Base-by-base conservation (phyloP, 2,797 vertebrate species). In the Leptatherina wallacei region DNA sequence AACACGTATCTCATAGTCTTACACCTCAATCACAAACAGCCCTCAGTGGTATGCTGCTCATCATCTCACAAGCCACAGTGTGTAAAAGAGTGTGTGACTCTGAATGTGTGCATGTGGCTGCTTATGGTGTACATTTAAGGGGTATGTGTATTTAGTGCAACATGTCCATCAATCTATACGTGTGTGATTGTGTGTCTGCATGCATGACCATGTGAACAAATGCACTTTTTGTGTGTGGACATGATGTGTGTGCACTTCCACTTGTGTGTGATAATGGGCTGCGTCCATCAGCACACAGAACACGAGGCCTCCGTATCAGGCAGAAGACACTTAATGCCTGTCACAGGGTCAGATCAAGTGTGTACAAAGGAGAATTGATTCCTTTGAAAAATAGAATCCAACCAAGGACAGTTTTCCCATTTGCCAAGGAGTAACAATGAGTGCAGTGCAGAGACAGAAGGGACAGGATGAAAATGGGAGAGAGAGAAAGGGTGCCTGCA, bases 291-390 rank as follows among this genome's bases (percentile, higher is more conserved):
- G 88, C 85, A 86, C 89, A 87, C 87, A 78, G 83, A 90, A 72
- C 82, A 90, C 81, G 75, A 79, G 89, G 69, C 82, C 74, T 81
- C 81, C 78, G 86, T 78, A 83, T 90, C 76, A 83, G 76, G 92
- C 93, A 93, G 93, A 92, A 93, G 88, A 87, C 90, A 91, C 91
- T 95, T 94, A 95, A 93, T 93, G 89, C 85, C 84, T 93, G 86
- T 92, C 83, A 81, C 91, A 92, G 95, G 95, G 95, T 96, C 95
- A 95, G 95, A 95, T 94, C 94, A 95, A 95, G 94, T 95, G 94
- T 95, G 94, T 95, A 94, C 93, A 96, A 96, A 96, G 89, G 89
- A 95, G 95, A 97, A 96, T 95, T 95, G 93, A 95, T 94, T 94
- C 86, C 92, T 93, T 91, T 88, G 85, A 90, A 91, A 91, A 85